These are phyloP conservation scores for Prionailurus viverrinus DNA, from an alignment of 2,113 vertebrate genomes.

Conservation along the genomic window DNA sequence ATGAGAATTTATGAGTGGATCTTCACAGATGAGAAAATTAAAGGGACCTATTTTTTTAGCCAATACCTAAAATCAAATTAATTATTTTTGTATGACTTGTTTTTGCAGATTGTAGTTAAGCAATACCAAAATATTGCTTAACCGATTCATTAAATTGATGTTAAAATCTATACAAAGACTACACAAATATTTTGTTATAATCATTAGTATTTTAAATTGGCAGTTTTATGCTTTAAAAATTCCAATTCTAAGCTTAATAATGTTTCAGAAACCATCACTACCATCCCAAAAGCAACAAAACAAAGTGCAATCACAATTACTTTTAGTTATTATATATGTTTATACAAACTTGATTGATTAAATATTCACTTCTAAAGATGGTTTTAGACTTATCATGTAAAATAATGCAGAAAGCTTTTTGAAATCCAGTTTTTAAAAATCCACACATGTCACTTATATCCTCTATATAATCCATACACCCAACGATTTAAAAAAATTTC, in stretches of 20 bases:
- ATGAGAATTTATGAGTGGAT: not conserved
- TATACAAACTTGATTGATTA: not conserved
- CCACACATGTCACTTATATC: not conserved
- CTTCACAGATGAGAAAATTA: not conserved
- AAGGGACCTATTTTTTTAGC: not conserved
- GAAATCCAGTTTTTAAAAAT: not conserved
- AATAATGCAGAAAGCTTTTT: not conserved
- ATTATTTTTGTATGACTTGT: not conserved
- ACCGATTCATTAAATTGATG: not conserved
- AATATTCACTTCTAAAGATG: not conserved
- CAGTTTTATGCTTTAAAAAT: not conserved
- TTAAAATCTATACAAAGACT: not conserved
- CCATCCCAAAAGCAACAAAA: not conserved
- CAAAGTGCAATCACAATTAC: not conserved
- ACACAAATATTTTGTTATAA: not conserved
- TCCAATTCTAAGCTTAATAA: not conserved
- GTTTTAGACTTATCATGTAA: not conserved
- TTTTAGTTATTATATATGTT: not conserved
- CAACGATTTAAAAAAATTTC: not conserved
- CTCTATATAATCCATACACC: not conserved
- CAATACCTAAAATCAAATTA: not conserved
- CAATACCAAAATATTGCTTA: not conserved
- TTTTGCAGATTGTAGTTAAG: not conserved
- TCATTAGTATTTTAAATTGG: not conserved
- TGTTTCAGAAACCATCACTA: not conserved